A percentile compares a stretch with the other conserved stretches of the same genome.
phyloP scores from a whole-genome alignment of 2,888 invertebrate species.

The Apocheima hispidaria region DNA sequence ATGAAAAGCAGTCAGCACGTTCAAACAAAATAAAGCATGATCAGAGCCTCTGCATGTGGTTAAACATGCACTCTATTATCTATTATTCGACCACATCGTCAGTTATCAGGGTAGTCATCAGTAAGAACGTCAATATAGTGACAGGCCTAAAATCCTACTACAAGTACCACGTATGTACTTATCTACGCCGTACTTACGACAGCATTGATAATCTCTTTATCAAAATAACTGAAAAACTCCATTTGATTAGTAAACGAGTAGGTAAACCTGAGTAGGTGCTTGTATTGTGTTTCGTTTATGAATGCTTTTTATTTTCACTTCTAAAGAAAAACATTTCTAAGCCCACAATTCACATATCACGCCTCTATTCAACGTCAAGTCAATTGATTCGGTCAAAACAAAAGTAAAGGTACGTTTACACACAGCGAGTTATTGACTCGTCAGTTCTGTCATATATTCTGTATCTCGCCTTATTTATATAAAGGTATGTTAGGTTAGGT shows the following conservation, averaged over 20 bases:
- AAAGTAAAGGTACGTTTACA: neutral
- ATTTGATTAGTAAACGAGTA: neutral
- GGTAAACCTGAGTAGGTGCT: neutral
- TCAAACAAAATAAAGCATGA: no score
- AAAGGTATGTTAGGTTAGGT: no score
- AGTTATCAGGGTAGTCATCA: no score
- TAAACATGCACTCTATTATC: no score
- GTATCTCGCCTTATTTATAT: no score
- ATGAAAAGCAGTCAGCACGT: no score
- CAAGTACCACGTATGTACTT: no score
- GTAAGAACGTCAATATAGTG: no score
- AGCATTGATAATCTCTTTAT: neutral
- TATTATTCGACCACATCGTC: no score
- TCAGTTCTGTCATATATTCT: no score
- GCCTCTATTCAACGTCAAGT: neutral
- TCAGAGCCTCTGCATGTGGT: no score
- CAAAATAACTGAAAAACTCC: neutral
- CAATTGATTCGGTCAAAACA: constrained; percentile 10
- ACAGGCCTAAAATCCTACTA: no score
- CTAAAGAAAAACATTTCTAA: constrained; percentile 1
- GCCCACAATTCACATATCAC: neutral
- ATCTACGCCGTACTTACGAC: neutral
- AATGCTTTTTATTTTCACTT: neutral
- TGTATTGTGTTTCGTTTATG: neutral
- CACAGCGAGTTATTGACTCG: neutral